Percentiles rank a stretch among this genome's conserved stretches.
Conservation (phyloP, 53 echinoderm and acorn worm species). For the Echinarachnius parma region DNA sequence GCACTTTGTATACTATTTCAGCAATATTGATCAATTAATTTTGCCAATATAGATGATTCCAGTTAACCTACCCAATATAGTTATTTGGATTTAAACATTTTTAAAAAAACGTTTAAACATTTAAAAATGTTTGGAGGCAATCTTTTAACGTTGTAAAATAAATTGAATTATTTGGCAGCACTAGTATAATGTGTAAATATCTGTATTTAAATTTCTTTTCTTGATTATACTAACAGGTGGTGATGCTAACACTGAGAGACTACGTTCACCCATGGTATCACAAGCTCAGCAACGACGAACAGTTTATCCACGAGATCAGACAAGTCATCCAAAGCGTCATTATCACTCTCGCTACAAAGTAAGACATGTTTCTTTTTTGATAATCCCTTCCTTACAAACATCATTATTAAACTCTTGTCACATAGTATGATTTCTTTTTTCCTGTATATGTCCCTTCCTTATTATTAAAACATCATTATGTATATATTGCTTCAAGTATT, state of each 20-base stretch:
- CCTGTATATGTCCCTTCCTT: not conserved
- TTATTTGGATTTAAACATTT: too few relatives aligned
- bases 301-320: constrained; percentile 84
- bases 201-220: not conserved
- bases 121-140: too few relatives aligned
- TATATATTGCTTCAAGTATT: too few relatives aligned
- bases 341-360: constrained; percentile 89
- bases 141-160: not conserved
- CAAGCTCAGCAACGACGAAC: constrained; percentile 69
- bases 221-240: constrained; percentile 52
- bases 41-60: too few relatives aligned
- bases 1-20: too few relatives aligned
- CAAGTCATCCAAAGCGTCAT: constrained; percentile 84
- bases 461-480: too few relatives aligned
- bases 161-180: too few relatives aligned
- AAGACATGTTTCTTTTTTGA: constrained; percentile 4
- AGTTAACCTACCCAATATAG: too few relatives aligned
- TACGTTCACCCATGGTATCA: constrained; percentile 90
- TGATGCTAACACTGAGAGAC: constrained; percentile 68
- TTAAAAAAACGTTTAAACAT: too few relatives aligned
- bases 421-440: not conserved
- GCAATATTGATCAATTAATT: too few relatives aligned
- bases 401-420: not conserved
- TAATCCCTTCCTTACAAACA: not conserved
- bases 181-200: not conserved